phyloP scores from a whole-genome alignment of 2,888 invertebrate species.

The Boloria euphrosyne region DNA sequence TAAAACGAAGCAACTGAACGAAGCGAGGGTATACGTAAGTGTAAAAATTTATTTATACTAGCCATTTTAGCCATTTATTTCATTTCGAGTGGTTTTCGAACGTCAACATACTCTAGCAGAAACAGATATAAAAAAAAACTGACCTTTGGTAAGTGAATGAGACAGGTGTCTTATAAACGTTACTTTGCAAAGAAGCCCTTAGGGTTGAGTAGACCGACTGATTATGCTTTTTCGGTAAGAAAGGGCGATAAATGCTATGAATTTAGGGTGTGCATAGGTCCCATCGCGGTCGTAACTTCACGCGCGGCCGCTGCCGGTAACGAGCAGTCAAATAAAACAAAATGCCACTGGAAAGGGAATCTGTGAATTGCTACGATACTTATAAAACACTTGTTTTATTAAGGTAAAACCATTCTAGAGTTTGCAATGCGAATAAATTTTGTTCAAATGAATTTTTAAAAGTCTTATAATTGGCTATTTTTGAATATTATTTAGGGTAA shows the following conservation, averaged over 20 bases:
- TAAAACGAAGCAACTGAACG: too few species aligned
- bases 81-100: too few species aligned
- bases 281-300: constrained; percentile 78
- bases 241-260: constrained; percentile 38
- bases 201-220: constrained; percentile 24
- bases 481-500: too few species aligned
- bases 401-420: constrained; percentile 30
- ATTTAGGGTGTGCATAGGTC: constrained; percentile 43
- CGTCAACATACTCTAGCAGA: background rate
- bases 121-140: too few species aligned
- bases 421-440: constrained; percentile 12
- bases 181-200: constrained; percentile 3
- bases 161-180: background rate
- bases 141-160: background rate
- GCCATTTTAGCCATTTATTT: too few species aligned
- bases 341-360: constrained; percentile 79
- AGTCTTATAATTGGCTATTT: too few species aligned
- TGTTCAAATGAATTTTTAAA: too few species aligned
- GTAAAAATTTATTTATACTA: too few species aligned
- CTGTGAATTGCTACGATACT: constrained; percentile 78
- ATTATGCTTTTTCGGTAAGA: constrained; percentile 36
- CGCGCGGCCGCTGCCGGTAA: constrained; percentile 79
- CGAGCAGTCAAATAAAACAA: constrained; percentile 81
- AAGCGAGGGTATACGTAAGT: too few species aligned
- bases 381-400: constrained; percentile 56